A percentile compares a stretch with the other conserved stretches of the same genome.
phyloP scores from a whole-genome alignment of 2,113 vertebrate genomes.

The Panurus biarmicus region DNA sequence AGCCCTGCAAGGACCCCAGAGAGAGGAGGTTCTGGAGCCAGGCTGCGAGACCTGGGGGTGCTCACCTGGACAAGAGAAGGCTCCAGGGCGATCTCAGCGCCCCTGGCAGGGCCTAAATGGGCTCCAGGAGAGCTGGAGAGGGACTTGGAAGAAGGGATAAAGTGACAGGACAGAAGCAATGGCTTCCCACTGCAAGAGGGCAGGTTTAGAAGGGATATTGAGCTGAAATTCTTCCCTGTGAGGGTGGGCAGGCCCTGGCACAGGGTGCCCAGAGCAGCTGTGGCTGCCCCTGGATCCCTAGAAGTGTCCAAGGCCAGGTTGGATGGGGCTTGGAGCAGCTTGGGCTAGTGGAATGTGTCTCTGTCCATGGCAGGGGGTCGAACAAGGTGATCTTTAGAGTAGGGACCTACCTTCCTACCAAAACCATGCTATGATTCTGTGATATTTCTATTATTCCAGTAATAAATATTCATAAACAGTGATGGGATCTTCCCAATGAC shows the following conservation, averaged over 20 bases:
- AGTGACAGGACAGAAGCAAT: background rate
- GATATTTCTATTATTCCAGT: background rate
- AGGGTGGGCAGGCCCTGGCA: background rate
- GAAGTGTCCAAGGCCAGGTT: background rate
- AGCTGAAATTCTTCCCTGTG: background rate
- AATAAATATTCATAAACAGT: background rate
- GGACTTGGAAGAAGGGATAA: background rate
- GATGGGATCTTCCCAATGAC: background rate
- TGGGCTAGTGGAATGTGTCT: background rate
- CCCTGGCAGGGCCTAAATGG: fast-evolving
- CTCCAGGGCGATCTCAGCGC: background rate
- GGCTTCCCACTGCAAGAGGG: background rate
- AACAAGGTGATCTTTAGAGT: background rate
- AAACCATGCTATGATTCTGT: background rate
- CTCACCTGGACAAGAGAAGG: background rate
- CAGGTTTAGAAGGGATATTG: background rate
- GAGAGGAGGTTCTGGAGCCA: background rate
- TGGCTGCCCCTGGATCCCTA: background rate
- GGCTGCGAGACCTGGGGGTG: background rate
- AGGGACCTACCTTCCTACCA: background rate
- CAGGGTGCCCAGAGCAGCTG: background rate
- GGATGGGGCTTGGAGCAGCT: fast-evolving
- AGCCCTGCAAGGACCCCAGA: background rate
- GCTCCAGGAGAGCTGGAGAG: background rate
- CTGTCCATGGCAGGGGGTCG: background rate